Evolutionary conservation across 2,797 vertebrate genomes (phyloP).

Genomic region (Varecia variegata): DNA sequence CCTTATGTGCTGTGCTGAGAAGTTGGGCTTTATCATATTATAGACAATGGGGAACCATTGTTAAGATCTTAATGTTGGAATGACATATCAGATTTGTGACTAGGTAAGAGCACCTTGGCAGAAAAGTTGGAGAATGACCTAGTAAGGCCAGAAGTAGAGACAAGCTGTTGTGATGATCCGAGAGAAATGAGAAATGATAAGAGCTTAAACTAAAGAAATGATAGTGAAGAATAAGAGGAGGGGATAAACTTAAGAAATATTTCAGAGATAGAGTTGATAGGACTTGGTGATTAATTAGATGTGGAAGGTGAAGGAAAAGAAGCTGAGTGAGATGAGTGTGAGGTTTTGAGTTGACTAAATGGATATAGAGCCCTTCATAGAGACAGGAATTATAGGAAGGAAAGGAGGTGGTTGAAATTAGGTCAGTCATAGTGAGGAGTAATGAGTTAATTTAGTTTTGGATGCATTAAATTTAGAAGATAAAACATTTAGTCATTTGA

Average conservation of each 20-base stretch:
- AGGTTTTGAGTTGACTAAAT: not conserved
- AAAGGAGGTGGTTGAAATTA: not conserved
- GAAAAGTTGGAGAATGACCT: not conserved
- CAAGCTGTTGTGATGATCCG: not conserved
- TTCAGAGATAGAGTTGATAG: not conserved
- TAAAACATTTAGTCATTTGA: not conserved
- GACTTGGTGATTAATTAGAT: not conserved
- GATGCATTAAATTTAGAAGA: not conserved
- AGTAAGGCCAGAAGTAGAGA: not conserved
- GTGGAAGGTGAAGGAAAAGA: not conserved
- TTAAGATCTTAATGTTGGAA: not conserved
- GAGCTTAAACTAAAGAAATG: not conserved
- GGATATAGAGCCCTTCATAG: not conserved
- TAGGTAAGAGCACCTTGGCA: not conserved
- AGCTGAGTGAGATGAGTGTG: not conserved
- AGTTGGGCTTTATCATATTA: not conserved
- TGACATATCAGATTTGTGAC: not conserved
- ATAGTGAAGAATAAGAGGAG: not conserved
- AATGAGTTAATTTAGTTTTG: not conserved
- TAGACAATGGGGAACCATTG: not conserved
- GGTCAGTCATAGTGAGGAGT: not conserved
- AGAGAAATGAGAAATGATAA: slow-evolving; percentile 10
- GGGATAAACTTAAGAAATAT: not conserved
- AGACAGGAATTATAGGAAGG: not conserved
- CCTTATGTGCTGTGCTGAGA: not conserved